Evolutionary conservation across 2,888 invertebrate species (phyloP).

Genomic region (Entomobrya proxima): DNA sequence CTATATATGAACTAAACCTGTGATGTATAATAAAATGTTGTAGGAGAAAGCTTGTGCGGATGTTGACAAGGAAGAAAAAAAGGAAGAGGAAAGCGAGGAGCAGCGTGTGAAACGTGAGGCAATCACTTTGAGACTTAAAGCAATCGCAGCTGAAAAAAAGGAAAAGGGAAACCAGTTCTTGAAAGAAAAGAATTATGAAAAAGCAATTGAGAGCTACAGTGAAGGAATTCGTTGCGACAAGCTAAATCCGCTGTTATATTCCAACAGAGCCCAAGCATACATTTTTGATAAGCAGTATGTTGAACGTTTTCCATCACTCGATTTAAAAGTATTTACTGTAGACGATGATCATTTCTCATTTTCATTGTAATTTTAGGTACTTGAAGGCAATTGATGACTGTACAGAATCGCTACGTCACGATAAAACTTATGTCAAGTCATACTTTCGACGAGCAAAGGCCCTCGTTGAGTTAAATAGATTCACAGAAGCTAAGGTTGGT

Average conservation of each 20-base stretch:
- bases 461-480: conserved; percentile 84
- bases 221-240: conserved; percentile 90
- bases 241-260: conserved; percentile 87
- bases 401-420: conserved; percentile 86
- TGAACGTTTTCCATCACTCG: not conserved
- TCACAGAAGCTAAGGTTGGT: conserved; percentile 84
- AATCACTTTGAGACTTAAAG: conserved; percentile 60
- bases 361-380: not conserved
- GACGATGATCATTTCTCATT: not conserved
- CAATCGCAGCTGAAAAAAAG: conserved; percentile 68
- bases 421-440: conserved; percentile 89
- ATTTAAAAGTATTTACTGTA: not conserved
- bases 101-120: conserved; percentile 61
- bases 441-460: conserved; percentile 88
- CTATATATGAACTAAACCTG: not conserved
- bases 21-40: not conserved
- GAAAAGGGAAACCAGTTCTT: conserved; percentile 88
- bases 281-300: conserved; percentile 87
- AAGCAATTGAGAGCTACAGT: conserved; percentile 91
- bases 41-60: conserved; percentile 71
- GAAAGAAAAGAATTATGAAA: conserved; percentile 85
- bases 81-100: conserved; percentile 58
- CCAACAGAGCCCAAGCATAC: conserved; percentile 92
- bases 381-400: conserved; percentile 87
- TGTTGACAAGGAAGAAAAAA: conserved; percentile 50